These are phyloP conservation scores for Cecidostiba fungosa DNA, from an alignment of 2,888 invertebrate genomes.

Conservation along the genomic window DNA sequence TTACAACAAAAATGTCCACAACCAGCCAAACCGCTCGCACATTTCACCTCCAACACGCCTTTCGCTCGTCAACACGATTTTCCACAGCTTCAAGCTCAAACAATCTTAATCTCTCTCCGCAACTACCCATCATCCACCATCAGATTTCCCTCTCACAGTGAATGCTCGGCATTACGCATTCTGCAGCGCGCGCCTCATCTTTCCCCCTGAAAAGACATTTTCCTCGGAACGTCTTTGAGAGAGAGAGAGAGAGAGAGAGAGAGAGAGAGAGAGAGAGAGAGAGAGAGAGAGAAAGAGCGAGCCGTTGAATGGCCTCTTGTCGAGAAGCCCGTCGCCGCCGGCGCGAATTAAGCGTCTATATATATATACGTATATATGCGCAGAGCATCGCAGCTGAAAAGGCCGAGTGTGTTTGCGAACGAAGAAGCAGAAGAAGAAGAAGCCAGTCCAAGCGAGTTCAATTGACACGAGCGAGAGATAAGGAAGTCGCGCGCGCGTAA, in stretches of 20 bases:
- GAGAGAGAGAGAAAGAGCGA: not conserved
- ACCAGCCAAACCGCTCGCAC: not conserved
- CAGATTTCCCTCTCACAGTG: slow-evolving; percentile 32
- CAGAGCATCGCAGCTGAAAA: slow-evolving; percentile 1
- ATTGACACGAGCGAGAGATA: not conserved
- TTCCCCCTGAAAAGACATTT: slow-evolving; percentile 42
- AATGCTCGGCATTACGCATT: slow-evolving; percentile 12
- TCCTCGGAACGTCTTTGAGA: slow-evolving; percentile 14
- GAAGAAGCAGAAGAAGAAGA: slow-evolving; percentile 1
- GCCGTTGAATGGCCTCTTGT: slow-evolving; percentile 55
- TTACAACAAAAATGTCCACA: not conserved
- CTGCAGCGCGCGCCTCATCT: not conserved
- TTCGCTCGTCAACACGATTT: not conserved
- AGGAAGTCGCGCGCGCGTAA: not conserved
- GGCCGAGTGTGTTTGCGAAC: slow-evolving; percentile 20
- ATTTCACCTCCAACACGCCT: not conserved
- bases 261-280: not conserved
- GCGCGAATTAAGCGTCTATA: not conserved
- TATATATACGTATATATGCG: not conserved
- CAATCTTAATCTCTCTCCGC: not conserved
- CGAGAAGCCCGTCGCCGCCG: slow-evolving; percentile 30
- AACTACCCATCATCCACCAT: slow-evolving; percentile 8
- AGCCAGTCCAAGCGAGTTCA: slow-evolving; percentile 8
- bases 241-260: not conserved
- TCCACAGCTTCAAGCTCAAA: not conserved